Evolutionary conservation across 1,140 invertebrate species (phyloP), one percentile per base, ranked within the genome.

Genomic region (Achroia grisella): DNA sequence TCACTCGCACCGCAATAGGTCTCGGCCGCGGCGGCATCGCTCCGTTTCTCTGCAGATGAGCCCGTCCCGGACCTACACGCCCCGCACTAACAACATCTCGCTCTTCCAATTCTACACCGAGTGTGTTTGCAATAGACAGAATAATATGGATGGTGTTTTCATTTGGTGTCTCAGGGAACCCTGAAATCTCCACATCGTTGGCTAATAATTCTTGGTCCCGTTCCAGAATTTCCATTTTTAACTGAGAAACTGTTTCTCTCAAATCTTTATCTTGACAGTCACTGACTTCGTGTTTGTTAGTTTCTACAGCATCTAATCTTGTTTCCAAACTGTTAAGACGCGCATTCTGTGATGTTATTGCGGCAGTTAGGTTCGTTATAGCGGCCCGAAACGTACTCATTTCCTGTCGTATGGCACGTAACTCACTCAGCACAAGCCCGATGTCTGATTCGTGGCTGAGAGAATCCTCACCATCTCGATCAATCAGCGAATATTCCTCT

Each of bases 1-100:
- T 37, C 14, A 47, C 10, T 2, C 44, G 44, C 36, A 47, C 44
- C 9, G 40, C 44, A 6, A 47, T 13, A 9, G 29, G 36, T 9
- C 39, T 37, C 15, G 31, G 45, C 2, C 45, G 37, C 17, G 32
- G 27, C 2, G 15, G 12, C 17, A 17, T 11, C 11, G 13, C 14
- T 6, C 27, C 15, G n/a, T n/a, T n/a, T n/a, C n/a, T n/a, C 8
- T 39, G 8, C 8, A 15, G 15, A n/a, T 1, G 4, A 0, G 36
- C 9, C 2, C 8, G 33, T 27, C 9, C 33, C 3, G 34, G 12
- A 1, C 28, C 29, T 2, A 11, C 10, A 9, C 27, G 35, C 28
- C 12, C 9, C 1, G 28, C 35, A 10, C 14, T 23, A 8, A 34
- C 41, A 0, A 44, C 32, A 35, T 44, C 41, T 8, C 31, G 13